phyloP scores from a whole-genome alignment of 2,113 vertebrate genomes.

The Petroica traversi region DNA sequence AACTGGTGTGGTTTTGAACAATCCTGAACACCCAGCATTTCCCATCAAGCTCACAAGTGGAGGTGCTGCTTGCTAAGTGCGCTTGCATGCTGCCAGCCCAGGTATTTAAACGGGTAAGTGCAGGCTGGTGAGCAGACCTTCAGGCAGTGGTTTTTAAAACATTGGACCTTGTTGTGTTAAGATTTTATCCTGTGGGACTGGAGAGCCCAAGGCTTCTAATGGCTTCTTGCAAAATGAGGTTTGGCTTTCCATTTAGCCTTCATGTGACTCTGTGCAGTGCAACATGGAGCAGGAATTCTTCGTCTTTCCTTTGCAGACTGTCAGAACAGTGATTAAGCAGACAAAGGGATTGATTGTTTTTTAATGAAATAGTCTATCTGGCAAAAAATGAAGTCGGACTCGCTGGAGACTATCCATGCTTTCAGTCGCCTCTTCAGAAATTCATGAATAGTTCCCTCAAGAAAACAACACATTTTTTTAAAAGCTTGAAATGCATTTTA shows the following conservation, averaged over 20 bases:
- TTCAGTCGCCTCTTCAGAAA: conserved; percentile 60
- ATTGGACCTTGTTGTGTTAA: not conserved
- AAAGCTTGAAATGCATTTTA: conserved; percentile 36
- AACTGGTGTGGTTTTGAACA: not conserved
- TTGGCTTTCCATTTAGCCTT: conserved; percentile 46
- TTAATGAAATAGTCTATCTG: conserved; percentile 66
- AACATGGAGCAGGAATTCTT: conserved; percentile 16
- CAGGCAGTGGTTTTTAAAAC: not conserved
- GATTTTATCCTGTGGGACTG: not conserved
- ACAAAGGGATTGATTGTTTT: conserved; percentile 68
- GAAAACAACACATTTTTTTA: conserved; percentile 46
- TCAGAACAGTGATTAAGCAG: conserved; percentile 67
- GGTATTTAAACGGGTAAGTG: not conserved
- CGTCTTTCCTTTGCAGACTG: conserved; percentile 41
- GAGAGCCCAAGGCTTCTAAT: not conserved
- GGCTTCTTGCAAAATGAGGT: conserved; percentile 37
- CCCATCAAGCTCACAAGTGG: not conserved
- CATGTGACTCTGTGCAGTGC: not conserved
- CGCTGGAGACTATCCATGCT: conserved; percentile 31
- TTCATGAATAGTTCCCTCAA: conserved; percentile 51
- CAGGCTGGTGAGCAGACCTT: not conserved
- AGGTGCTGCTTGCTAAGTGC: not conserved
- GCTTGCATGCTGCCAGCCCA: rapidly evolving
- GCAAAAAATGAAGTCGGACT: conserved; percentile 52
- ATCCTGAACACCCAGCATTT: not conserved